Conservation (phyloP, 2,888 invertebrate species). For the Drosophila mettleri region DNA sequence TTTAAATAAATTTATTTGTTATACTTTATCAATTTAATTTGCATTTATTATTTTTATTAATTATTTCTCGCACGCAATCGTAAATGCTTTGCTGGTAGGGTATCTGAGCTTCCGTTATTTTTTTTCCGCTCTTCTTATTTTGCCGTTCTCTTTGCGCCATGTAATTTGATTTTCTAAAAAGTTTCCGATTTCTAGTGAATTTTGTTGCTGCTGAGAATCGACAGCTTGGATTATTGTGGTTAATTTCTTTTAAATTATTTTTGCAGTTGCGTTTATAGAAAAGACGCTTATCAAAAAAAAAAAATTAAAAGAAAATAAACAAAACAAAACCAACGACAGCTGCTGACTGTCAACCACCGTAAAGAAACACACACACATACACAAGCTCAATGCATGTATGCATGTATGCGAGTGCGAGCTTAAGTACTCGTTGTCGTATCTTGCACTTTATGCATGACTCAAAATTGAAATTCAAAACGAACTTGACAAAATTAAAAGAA, state of each 20-base stretch:
- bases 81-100: slow-evolving; percentile 16
- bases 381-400: background rate
- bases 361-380: slow-evolving; percentile 2
- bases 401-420: slow-evolving; percentile 41
- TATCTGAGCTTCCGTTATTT: slow-evolving; percentile 21
- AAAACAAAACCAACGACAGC: slow-evolving; percentile 57
- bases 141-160: slow-evolving; percentile 53
- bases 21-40: background rate
- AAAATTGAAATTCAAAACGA: slow-evolving; percentile 81
- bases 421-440: slow-evolving; percentile 66
- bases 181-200: slow-evolving; percentile 80
- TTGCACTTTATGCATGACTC: slow-evolving; percentile 74
- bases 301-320: slow-evolving; percentile 29
- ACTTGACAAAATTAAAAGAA: slow-evolving; percentile 81
- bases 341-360: slow-evolving; percentile 50
- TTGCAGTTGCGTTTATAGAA: slow-evolving; percentile 64
- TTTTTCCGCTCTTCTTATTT: background rate
- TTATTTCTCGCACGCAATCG: background rate
- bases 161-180: slow-evolving; percentile 81
- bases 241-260: slow-evolving; percentile 79
- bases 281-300: slow-evolving; percentile 61
- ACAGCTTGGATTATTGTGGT: slow-evolving; percentile 73
- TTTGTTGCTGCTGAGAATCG: slow-evolving; percentile 69
- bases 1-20: background rate
- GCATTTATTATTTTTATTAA: background rate